Percentiles rank a stretch among this genome's conserved stretches.
phyloP scores from a whole-genome alignment of 2,113 vertebrate species.

The Hippocampus abdominalis region DNA sequence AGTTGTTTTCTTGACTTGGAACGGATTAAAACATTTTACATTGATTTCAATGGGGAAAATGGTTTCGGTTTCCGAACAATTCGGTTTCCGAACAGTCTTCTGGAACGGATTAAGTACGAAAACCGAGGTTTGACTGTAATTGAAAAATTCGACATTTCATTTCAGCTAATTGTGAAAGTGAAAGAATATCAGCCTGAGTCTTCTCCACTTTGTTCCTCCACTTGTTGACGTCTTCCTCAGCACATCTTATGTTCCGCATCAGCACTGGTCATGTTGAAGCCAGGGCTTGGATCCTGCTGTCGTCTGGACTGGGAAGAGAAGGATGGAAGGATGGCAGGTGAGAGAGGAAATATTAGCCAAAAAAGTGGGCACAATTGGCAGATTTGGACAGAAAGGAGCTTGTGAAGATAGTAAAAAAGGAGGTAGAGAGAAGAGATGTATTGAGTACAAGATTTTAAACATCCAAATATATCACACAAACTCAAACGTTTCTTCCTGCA shows the following conservation, averaged over 20 bases:
- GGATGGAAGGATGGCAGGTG: constrained; percentile 30
- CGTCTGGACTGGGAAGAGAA: constrained; percentile 85
- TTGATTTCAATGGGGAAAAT: no score
- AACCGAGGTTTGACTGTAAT: no score
- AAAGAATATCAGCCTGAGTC: constrained; percentile 21
- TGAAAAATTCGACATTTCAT: constrained; percentile 23
- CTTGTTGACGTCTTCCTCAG: constrained; percentile 62
- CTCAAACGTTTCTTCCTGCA: background rate
- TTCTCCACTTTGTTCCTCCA: constrained; percentile 44
- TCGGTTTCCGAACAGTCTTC: no score
- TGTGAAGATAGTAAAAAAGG: background rate
- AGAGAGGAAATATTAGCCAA: background rate
- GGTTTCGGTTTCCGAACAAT: no score
- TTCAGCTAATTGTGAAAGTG: constrained; percentile 43
- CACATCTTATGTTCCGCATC: constrained; percentile 91
- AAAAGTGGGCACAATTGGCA: background rate
- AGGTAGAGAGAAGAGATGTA: constrained; percentile 24
- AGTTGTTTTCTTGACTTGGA: no score
- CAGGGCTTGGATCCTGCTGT: constrained; percentile 96
- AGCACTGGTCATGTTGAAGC: constrained; percentile 87
- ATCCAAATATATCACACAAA: background rate
- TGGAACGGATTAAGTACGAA: no score
- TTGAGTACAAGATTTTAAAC: constrained; percentile 38
- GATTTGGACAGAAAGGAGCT: background rate
- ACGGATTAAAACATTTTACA: no score